These are phyloP conservation scores for Hypotaenidia okinawae DNA, from an alignment of 2,797 vertebrate genomes.

Conservation along the genomic window DNA sequence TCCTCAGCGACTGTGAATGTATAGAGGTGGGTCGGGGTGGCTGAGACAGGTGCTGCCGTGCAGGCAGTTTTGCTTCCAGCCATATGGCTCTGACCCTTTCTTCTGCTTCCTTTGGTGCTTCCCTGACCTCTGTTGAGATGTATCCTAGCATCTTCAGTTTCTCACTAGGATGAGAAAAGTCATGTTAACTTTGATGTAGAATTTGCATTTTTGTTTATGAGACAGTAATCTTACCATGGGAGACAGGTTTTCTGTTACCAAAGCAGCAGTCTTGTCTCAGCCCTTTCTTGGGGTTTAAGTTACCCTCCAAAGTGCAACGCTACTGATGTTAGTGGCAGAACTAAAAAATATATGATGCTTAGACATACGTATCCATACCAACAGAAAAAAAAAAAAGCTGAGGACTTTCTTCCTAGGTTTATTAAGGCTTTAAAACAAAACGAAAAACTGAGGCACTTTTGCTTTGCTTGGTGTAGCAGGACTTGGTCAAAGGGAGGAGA, in stretches of 20 bases:
- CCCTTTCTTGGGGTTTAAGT: not conserved
- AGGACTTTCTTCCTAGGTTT: not conserved
- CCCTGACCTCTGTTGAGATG: not conserved
- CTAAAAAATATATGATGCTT: not conserved
- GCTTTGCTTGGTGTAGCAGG: not conserved
- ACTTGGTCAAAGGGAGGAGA: not conserved
- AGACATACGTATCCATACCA: not conserved
- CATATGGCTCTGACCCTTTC: rapidly evolving
- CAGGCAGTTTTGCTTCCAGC: not conserved
- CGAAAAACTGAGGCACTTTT: not conserved
- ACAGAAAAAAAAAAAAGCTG: not conserved
- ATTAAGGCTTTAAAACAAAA: not conserved
- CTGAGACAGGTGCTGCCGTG: too few relatives aligned
- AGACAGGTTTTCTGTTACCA: not conserved
- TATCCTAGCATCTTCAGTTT: not conserved
- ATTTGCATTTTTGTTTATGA: not conserved
- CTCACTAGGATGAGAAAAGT: not conserved
- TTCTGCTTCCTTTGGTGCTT: not conserved
- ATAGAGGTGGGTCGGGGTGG: rapidly evolving
- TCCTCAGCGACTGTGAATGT: not conserved
- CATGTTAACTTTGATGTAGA: not conserved
- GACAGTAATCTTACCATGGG: not conserved
- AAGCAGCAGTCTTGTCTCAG: not conserved
- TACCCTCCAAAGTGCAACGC: not conserved
- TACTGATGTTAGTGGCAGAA: not conserved